Conservation (phyloP, 1,140 invertebrate species). For the Thaumatotibia leucotreta region DNA sequence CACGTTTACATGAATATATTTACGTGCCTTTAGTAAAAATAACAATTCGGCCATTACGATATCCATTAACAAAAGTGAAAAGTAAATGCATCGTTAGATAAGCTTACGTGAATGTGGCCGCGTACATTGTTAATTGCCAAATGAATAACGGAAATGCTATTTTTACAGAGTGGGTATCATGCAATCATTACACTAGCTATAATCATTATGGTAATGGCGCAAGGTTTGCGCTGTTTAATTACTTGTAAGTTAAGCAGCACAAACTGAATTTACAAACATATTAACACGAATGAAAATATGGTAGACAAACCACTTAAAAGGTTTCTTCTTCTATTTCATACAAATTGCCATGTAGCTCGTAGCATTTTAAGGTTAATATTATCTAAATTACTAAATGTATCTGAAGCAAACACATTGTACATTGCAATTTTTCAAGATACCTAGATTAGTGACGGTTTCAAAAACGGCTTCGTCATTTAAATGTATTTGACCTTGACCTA, state of each 20-base stretch:
- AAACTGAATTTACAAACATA: neutral
- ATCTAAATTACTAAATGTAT: too few species aligned
- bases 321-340: too few species aligned
- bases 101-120: neutral
- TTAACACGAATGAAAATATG: neutral
- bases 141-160: neutral
- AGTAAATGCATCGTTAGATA: neutral
- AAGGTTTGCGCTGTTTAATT: neutral
- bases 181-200: neutral
- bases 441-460: neutral
- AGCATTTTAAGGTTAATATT: too few species aligned
- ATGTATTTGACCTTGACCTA: conserved; percentile 29
- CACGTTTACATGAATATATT: neutral
- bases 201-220: neutral
- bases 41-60: neutral
- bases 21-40: neutral
- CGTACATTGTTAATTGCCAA: neutral
- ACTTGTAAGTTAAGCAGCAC: neutral
- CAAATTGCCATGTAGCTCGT: too few species aligned
- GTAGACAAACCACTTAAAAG: too few species aligned
- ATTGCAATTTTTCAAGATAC: too few species aligned
- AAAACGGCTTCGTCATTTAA: conserved; percentile 12
- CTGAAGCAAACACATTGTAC: too few species aligned
- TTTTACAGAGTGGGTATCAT: neutral
- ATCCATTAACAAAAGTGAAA: neutral